phyloP scores from a whole-genome alignment of 2,888 invertebrate species.

The Dione vanillae region DNA sequence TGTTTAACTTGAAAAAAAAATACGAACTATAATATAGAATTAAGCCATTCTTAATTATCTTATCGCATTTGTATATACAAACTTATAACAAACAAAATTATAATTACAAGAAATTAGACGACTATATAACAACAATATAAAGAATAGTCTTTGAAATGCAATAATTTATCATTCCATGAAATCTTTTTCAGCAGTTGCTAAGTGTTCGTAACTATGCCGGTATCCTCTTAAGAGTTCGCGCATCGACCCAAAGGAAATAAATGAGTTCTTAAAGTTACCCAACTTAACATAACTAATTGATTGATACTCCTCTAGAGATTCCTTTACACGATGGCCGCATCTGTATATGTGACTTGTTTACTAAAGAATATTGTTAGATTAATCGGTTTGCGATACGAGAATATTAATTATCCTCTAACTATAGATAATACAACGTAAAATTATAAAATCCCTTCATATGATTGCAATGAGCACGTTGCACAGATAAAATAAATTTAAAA shows the following conservation, averaged over 20 bases:
- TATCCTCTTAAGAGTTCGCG: constrained; percentile 27
- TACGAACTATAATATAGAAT: no score
- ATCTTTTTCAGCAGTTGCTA: constrained; percentile 26
- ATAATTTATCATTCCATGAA: constrained; percentile 11
- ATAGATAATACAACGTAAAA: no score
- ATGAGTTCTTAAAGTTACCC: constrained; percentile 55
- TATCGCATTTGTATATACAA: neutral
- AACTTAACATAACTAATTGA: constrained; percentile 63
- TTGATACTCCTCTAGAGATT: constrained; percentile 62
- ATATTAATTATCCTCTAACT: no score
- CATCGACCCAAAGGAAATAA: constrained; percentile 45
- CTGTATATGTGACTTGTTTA: neutral
- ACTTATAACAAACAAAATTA: neutral
- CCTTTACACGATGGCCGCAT: constrained; percentile 55
- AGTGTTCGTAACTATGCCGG: constrained; percentile 26
- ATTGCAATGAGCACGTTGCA: no score
- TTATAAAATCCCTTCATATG: neutral
- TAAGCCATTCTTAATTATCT: no score
- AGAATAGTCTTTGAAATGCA: neutral
- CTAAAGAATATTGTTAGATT: neutral
- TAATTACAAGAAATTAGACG: neutral
- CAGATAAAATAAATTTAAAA: no score
- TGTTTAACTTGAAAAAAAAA: no score
- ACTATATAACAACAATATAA: neutral
- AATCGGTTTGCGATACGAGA: neutral